Base-by-base conservation (phyloP, 2,888 invertebrate species). In the Callinectes sapidus region DNA sequence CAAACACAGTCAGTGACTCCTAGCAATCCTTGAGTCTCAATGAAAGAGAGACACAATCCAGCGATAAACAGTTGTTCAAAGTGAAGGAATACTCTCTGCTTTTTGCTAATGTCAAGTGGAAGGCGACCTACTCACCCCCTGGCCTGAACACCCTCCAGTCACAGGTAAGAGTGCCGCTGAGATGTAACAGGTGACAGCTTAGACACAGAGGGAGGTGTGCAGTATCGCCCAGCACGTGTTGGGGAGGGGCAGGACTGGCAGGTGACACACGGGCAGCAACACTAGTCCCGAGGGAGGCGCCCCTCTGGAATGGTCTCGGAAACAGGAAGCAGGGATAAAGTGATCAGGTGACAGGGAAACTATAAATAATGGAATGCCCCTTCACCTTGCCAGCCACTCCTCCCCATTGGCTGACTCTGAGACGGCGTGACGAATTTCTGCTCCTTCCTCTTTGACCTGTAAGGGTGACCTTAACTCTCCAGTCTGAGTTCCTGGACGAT, bases 311-410 rank as follows among this genome's bases (percentile, higher is more conserved):
- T 81, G 81, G 81, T 35, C 35, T 81, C 32, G 81, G 81, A 81
- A 81, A 81, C 81, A 81, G 81, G 81, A 81, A 81, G 81, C 81
- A 81, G 32, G 81, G 81, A 81, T 81, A 81, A 81, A 81, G 81
- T 18, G 81, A 81, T 81, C 81, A 81, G 81, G 35, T 32, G 81
- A 81, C 81, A 81, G 18, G 81, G 81, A 81, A 81, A 81, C 81
- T 16, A 81, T 81, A 81, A 81, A 81, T 81, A 81, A 35, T 81
- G 32, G 81, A 16, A 35, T 16, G 14, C 81, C 35, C 81, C 81
- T 81, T 81, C 81, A 32, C 81, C 81, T 81, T 81, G 81, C 81
- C 81, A 81, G 35, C 14, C 32, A 6, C 32, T 32, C 35, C 10
- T 81, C 81, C 81, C 35, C n/a, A n/a, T 35, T 81, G 35, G 81